phyloP scores from a whole-genome alignment of 2,113 vertebrate genomes.

The Himantopus leucocephalus region DNA sequence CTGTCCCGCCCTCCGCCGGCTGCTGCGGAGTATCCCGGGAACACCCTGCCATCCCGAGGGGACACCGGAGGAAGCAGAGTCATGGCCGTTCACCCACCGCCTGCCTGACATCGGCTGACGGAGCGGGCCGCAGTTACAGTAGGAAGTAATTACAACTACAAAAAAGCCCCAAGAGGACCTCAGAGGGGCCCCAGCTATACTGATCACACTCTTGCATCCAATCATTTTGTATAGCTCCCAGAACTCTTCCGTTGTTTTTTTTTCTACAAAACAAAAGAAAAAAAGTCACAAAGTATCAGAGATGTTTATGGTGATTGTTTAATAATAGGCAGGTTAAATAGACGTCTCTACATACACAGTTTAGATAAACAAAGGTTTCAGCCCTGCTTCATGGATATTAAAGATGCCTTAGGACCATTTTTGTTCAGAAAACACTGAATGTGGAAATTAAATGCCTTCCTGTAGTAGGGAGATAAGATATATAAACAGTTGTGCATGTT shows the following conservation, averaged over 20 bases:
- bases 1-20: rapidly evolving
- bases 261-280: neutral
- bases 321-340: neutral
- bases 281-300: neutral
- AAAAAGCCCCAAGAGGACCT: neutral
- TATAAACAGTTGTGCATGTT: neutral
- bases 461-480: neutral
- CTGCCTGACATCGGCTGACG: neutral
- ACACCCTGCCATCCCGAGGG: neutral
- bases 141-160: neutral
- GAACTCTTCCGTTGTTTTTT: neutral
- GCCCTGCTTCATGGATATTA: neutral
- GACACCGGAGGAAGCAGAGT: neutral
- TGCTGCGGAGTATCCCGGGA: neutral
- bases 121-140: neutral
- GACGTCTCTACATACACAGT: neutral
- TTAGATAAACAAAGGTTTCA: neutral
- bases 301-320: neutral
- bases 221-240: neutral
- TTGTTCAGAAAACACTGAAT: neutral
- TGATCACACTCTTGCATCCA: neutral
- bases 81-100: neutral
- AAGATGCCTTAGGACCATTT: neutral
- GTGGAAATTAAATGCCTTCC: neutral
- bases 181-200: neutral